These are phyloP conservation scores for Brenthis daphne DNA, from an alignment of 2,888 invertebrate genomes.

Conservation along the genomic window DNA sequence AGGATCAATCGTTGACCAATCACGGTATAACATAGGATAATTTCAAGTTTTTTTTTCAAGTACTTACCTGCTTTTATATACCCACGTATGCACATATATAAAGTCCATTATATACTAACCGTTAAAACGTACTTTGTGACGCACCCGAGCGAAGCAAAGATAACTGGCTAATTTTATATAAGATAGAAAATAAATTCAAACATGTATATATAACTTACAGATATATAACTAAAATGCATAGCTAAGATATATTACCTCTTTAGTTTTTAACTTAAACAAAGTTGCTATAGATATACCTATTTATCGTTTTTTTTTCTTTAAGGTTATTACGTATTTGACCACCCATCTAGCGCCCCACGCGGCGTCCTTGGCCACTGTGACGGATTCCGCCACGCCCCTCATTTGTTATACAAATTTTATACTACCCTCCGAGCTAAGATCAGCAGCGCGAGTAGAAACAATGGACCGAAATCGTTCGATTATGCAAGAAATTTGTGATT, in stretches of 20 bases:
- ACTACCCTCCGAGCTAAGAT: slow-evolving; percentile 77
- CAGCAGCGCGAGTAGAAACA: slow-evolving; percentile 58
- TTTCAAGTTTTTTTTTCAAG: no score
- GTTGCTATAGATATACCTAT: slow-evolving; percentile 12
- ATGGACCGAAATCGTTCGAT: slow-evolving; percentile 47
- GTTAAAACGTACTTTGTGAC: background rate
- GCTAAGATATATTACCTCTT: background rate
- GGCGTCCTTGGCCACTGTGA: slow-evolving; percentile 73
- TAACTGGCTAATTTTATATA: no score
- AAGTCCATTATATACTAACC: no score
- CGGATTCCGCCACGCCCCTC: slow-evolving; percentile 79
- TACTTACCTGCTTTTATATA: no score
- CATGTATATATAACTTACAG: background rate
- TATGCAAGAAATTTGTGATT: slow-evolving; percentile 34
- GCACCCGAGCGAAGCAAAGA: background rate
- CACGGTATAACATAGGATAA: no score
- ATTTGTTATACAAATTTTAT: slow-evolving; percentile 83
- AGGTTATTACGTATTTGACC: slow-evolving; percentile 51
- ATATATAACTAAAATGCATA: background rate
- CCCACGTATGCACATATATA: no score
- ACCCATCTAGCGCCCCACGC: slow-evolving; percentile 79
- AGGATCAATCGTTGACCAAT: no score
- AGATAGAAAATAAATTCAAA: background rate
- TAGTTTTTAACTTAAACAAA: slow-evolving; percentile 4
- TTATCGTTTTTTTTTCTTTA: slow-evolving; percentile 24